Base-by-base conservation (phyloP, 2,113 vertebrate species). In the Laterallus jamaicensis region DNA sequence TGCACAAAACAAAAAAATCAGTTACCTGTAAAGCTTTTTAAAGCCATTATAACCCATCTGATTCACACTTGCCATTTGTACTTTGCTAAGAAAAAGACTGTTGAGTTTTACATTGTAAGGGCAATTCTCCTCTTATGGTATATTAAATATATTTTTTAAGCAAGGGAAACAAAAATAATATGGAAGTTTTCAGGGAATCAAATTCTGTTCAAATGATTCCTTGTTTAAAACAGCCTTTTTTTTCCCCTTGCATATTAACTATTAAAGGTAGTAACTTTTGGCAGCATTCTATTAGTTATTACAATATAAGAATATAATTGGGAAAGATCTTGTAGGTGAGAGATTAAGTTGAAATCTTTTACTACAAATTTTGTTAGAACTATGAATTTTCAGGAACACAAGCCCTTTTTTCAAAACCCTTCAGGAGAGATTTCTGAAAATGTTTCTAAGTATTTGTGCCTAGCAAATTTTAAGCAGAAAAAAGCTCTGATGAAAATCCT, bases 241-340 rank as follows among this genome's bases (percentile, higher is more conserved):
- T 55, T 25, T 13, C 3, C 2, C 6, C 20, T 47, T 63, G 12
- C 5, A 5, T 5, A 35, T 1, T 16, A 37, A 11, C 3, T 3
- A 55, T 71, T 79, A 52, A 18, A 70, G 92, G 71, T 5, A 52
- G 2, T 2, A 60, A 39, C 29, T 2, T 0, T 15, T 73, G 13
- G 15, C 66, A 21, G 56, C 10, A 15, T n/a, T 29, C 25, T 17
- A 10, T 50, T 59, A 28, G 4, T 70, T 79, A 42, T 42, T 16
- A 11, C 11, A 59, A 3, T 18, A 8, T 11, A 40, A 75, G 47
- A 78, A 82, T 12, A 3, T 8, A 67, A 68, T 5, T 0, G 12
- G 5, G 2, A 5, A 9, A 59, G 15, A 12, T 5, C 15, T 28
- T 49, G 13, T 18, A 66, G 6, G 18, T 40, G 55, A 82, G 20